phyloP scores from a whole-genome alignment of 2,113 vertebrate species.

The Callithrix jacchus region DNA sequence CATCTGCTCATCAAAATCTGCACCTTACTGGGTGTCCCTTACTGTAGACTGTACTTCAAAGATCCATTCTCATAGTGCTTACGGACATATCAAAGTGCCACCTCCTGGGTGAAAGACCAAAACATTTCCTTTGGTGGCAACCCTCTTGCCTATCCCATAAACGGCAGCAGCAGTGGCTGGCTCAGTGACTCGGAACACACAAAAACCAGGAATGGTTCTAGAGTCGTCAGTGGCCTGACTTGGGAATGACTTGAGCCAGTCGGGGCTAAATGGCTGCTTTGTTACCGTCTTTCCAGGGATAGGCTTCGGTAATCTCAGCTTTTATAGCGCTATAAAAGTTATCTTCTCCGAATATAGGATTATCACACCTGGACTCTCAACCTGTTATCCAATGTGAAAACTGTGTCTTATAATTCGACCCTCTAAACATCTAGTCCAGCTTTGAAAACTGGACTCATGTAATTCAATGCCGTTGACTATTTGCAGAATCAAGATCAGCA shows the following conservation, averaged over 20 bases:
- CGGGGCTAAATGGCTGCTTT: conserved; percentile 78
- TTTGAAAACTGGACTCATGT: conserved; percentile 79
- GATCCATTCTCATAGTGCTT: conserved; percentile 86
- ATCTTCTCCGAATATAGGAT: conserved; percentile 83
- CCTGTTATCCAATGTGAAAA: conserved; percentile 82
- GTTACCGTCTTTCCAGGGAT: conserved; percentile 81
- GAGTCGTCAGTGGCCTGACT: conserved; percentile 78
- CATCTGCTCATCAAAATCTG: conserved; percentile 86
- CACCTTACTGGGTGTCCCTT: conserved; percentile 85
- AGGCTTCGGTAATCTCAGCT: conserved; percentile 83
- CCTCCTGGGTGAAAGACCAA: conserved; percentile 91
- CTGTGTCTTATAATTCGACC: conserved; percentile 80
- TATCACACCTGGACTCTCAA: conserved; percentile 81
- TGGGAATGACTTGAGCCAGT: conserved; percentile 81
- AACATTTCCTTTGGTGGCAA: conserved; percentile 85
- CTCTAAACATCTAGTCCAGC: conserved; percentile 80
- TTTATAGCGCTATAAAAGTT: conserved; percentile 83
- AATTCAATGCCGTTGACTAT: conserved; percentile 80
- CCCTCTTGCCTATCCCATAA: conserved; percentile 82
- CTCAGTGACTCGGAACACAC: conserved; percentile 76
- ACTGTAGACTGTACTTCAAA: conserved; percentile 86
- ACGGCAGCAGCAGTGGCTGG: conserved; percentile 79
- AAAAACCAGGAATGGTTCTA: conserved; percentile 79
- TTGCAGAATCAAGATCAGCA: conserved; percentile 84
- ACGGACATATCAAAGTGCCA: conserved; percentile 89